phyloP scores from a whole-genome alignment of 2,888 invertebrate species.

The Nomada fucata region DNA sequence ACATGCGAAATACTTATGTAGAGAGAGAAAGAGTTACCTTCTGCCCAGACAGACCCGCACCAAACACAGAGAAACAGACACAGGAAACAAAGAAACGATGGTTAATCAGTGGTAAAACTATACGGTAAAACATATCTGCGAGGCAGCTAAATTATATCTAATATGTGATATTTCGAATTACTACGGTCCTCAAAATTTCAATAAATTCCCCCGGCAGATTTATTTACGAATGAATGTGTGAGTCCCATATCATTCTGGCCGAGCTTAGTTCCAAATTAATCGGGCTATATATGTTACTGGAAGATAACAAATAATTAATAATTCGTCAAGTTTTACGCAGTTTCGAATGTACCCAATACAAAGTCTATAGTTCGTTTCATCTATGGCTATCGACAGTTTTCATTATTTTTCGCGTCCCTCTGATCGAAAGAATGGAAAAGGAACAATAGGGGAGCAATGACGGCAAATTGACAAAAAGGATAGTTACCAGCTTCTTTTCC shows the following conservation, averaged over 20 bases:
- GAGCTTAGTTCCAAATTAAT: no score
- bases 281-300: neutral
- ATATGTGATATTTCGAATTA: neutral
- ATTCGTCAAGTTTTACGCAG: neutral
- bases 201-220: no score
- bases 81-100: slow-evolving; percentile 81
- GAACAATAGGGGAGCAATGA: neutral
- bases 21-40: slow-evolving; percentile 81
- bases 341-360: neutral
- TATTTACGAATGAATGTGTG: no score
- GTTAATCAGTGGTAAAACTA: slow-evolving; percentile 72
- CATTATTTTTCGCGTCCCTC: neutral
- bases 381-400: no score
- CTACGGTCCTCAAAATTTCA: no score
- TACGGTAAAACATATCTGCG: slow-evolving; percentile 35
- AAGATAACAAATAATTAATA: neutral
- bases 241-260: no score
- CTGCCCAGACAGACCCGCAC: slow-evolving; percentile 83
- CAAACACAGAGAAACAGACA: slow-evolving; percentile 83
- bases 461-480: neutral
- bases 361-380: no score
- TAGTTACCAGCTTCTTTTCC: slow-evolving; percentile 97
- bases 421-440: neutral
- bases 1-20: slow-evolving; percentile 52
- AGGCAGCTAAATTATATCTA: slow-evolving; percentile 20